These are phyloP conservation scores for Cygnus olor DNA, from an alignment of 2,797 vertebrate species.

Conservation along the genomic window DNA sequence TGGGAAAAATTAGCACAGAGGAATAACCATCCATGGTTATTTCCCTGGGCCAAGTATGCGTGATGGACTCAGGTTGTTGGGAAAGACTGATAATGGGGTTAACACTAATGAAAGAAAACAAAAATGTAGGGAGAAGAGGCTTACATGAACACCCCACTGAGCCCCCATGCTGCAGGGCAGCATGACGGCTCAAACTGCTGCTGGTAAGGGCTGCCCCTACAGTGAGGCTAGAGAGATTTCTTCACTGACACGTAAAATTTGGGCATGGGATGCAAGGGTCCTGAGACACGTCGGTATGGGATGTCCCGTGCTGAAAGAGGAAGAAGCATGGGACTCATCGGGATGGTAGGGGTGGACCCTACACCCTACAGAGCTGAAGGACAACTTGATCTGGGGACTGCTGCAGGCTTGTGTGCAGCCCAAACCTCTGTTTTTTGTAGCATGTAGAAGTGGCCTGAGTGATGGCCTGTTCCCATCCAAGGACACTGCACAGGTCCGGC, in stretches of 20 bases:
- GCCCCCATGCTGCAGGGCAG: no score
- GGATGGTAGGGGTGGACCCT: neutral
- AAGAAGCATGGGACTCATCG: neutral
- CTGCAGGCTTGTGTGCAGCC: neutral
- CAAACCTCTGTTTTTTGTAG: neutral
- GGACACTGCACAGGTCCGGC: neutral
- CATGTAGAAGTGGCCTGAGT: neutral
- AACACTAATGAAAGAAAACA: neutral
- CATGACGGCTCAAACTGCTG: neutral
- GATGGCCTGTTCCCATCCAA: neutral
- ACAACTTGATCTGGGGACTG: neutral
- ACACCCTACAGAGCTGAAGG: neutral
- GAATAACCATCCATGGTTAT: neutral
- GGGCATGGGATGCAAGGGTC: neutral
- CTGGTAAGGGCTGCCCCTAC: neutral
- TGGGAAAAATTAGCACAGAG: neutral
- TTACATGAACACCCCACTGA: neutral
- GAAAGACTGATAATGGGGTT: neutral
- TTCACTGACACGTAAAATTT: neutral
- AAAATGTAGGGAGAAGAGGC: neutral
- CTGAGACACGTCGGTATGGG: neutral
- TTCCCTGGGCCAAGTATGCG: neutral
- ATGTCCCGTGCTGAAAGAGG: neutral
- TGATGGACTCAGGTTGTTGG: neutral
- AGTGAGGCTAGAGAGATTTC: fast-evolving